Evolutionary conservation across 1,140 invertebrate species (phyloP), one percentile per base, ranked within the genome.

Genomic region (Halesus radiatus): DNA sequence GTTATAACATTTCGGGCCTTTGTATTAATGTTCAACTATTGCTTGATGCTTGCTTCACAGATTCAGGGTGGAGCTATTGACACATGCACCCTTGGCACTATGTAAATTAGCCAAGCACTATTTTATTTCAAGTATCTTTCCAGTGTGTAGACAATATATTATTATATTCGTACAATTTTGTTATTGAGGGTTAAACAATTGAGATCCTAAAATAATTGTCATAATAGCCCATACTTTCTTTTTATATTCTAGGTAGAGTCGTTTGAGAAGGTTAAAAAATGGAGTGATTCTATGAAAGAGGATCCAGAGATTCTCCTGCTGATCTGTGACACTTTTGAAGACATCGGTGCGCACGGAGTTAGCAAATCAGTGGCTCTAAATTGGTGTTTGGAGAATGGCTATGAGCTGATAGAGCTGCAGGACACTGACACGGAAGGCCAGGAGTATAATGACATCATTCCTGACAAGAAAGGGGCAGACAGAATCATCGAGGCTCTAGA

Each of bases 401-500:
- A 93, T 91, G 95, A 96, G 86, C 87, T 96, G 62, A 91, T 96
- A 18, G 94, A 96, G 86, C 84, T 96, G 20, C 89, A 93, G 84
- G 91, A 92, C 32, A 85, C 86, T 32, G 87, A 89, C 53, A 85
- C 87, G 5, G 84, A 84, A 45, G 90, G 92, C 75, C 85, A 86
- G 56, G 87, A 90, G 70, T 89, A 91, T 60, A 89, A 91, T 86
- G 89, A 92, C 85, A 90, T 92, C 84, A 93, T 94, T 84, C 85
- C 86, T 50, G 93, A 94, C 85, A 93, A 92, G 83, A 90, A 91
- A 84, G 94, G 95, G 23, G 91, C 94, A 16, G 91, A 92, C 15
- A 90, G 95, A 87, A 90, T 96, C n/a, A 88, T 93, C 22, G 94
- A 95, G 89, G 94, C 93, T 81, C 86, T 96, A 29, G 91, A 95